Evolutionary conservation across 1,140 invertebrate genomes (phyloP), one percentile per base, ranked within the genome.

Genomic region (Venturia canescens): DNA sequence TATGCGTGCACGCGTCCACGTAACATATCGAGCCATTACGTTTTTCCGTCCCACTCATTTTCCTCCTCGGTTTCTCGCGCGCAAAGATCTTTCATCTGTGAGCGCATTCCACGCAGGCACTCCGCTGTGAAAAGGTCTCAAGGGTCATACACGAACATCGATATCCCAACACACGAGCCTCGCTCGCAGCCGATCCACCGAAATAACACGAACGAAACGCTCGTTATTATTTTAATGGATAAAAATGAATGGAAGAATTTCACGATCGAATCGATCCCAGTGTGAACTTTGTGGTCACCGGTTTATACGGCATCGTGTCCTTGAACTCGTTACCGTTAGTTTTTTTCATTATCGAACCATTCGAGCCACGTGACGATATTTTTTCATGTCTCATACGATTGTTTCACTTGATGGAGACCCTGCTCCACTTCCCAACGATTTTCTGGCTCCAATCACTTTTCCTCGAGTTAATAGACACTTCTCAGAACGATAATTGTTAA

Each of bases 121-220:
- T 66, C 60, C 23, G 27, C 60, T 66, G 60, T 27, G 15, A 57
- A 66, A 66, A 66, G 60, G 60, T 27, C 13, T 26, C 21, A 66
- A 66, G 23, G 60, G 60, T 66, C 60, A 66, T 27, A 1, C 21
- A 66, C 23, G 13, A 3, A 66, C 60, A 29, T 66, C 21, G 21
- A 27, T 66, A 66, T 29, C 16, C 23, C 1, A 23, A 27, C 23
- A 26, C 23, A 27, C 21, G 53, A n/a, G 5, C 11, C 1, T 57
- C n/a, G 3, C 9, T 27, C n/a, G 3, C 9, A 13, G 23, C 27
- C 13, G 60, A 66, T 13, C 27, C 60, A 27, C 60, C 60, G 21
- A 66, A 66, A 26, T 26, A n/a, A n/a, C 16, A 23, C 21, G 13
- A 66, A 26, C 13, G n/a, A 66, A 29, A 23, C 23, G 23, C 21